Conservation (phyloP, 1,140 invertebrate species). For the Heliothis virescens region DNA sequence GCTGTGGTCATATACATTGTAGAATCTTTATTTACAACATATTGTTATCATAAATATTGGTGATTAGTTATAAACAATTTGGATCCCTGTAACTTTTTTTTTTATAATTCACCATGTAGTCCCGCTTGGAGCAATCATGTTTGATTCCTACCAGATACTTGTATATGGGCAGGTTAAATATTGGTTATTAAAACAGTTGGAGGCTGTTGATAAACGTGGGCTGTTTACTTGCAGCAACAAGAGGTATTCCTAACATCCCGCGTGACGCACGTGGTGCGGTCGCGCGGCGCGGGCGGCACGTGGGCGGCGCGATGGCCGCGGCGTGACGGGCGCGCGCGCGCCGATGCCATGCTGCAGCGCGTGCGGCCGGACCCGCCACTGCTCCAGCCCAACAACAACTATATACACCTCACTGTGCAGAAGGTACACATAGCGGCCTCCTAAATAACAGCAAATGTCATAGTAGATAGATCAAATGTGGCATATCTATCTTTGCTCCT, state of each 20-base stretch:
- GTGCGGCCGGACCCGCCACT: slow-evolving; percentile 77
- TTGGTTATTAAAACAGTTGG: background rate
- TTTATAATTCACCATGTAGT: too few relatives aligned
- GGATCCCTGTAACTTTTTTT: too few relatives aligned
- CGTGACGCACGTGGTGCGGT: slow-evolving; percentile 78
- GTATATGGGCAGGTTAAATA: too few relatives aligned
- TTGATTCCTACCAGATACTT: too few relatives aligned
- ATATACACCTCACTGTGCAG: slow-evolving; percentile 88
- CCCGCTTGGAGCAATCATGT: too few relatives aligned
- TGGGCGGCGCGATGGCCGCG: slow-evolving; percentile 64
- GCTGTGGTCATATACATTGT: too few relatives aligned
- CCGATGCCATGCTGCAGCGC: slow-evolving; percentile 78
- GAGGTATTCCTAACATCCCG: slow-evolving; percentile 78
- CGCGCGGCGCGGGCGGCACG: slow-evolving; percentile 38
- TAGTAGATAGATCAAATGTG: slow-evolving; percentile 30
- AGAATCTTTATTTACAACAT: too few relatives aligned
- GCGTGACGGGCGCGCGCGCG: slow-evolving; percentile 79
- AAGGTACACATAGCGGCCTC: slow-evolving; percentile 68
- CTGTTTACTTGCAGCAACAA: slow-evolving; percentile 66
- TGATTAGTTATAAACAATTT: too few relatives aligned
- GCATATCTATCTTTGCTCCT: background rate
- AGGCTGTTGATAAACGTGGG: background rate
- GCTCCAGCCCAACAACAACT: slow-evolving; percentile 77
- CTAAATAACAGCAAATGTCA: background rate
- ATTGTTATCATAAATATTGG: too few relatives aligned